Percentiles rank a stretch among this genome's conserved stretches.
These are phyloP conservation scores for Scolanthus callimorphus DNA, from an alignment of 92 coral and sea anemone species.

Conservation along the genomic window DNA sequence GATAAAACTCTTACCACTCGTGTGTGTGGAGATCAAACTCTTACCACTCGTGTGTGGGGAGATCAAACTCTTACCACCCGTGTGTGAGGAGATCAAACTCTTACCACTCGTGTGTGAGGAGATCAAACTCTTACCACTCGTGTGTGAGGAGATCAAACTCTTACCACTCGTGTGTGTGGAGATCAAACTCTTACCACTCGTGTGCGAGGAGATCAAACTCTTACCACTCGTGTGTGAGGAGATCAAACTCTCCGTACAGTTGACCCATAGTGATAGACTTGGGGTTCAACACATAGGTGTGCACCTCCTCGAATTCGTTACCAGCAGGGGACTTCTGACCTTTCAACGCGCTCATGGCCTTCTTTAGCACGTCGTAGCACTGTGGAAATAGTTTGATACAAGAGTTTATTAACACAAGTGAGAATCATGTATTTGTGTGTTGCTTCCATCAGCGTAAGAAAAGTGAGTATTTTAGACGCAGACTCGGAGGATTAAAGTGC, in stretches of 20 bases:
- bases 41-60: too few relatives aligned
- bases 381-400: conserved; percentile 16
- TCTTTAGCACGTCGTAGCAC: conserved; percentile 94
- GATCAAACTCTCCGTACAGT: conserved; percentile 96
- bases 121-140: too few relatives aligned
- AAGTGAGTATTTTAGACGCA: too few relatives aligned
- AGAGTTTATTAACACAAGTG: not conserved
- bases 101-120: too few relatives aligned
- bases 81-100: too few relatives aligned
- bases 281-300: conserved; percentile 85
- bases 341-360: conserved; percentile 83
- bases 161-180: too few relatives aligned
- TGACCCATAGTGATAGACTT: conserved; percentile 99
- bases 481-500: too few relatives aligned
- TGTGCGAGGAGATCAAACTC: conserved; percentile 9
- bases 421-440: not conserved
- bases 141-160: too few relatives aligned
- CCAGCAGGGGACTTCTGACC: conserved; percentile 98
- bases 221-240: conserved; percentile 95
- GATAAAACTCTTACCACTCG: too few relatives aligned
- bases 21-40: too few relatives aligned
- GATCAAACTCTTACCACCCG: too few relatives aligned
- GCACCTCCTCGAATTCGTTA: conserved; percentile 87
- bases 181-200: conserved; percentile 94
- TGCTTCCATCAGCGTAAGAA: too few relatives aligned